phyloP scores from a whole-genome alignment of 2,888 invertebrate species.

The Seira musarum region DNA sequence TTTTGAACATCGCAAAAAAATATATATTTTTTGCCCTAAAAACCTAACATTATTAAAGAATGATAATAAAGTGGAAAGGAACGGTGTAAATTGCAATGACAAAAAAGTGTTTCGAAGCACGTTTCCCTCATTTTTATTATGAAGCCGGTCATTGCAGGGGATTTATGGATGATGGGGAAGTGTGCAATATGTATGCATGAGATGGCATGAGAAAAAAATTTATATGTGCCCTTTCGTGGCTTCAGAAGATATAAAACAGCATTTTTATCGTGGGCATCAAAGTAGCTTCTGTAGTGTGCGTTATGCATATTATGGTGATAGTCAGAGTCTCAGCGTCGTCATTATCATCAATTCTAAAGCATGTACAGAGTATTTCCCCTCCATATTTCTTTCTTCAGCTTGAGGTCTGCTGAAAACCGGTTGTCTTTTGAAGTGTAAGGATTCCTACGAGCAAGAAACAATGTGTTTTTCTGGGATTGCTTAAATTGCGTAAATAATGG shows the following conservation, averaged over 20 bases:
- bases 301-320: too few relatives aligned
- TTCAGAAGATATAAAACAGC: not conserved
- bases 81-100: not conserved
- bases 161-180: slow-evolving; percentile 34
- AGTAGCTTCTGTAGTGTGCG: not conserved
- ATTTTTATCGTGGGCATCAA: slow-evolving; percentile 18
- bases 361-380: not conserved
- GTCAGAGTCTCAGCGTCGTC: too few relatives aligned
- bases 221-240: slow-evolving; percentile 16
- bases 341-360: too few relatives aligned
- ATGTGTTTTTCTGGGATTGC: not conserved
- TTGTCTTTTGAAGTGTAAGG: slow-evolving; percentile 3
- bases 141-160: slow-evolving; percentile 40
- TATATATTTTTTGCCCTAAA: not conserved
- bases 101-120: slow-evolving; percentile 35
- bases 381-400: not conserved
- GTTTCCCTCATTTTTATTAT: slow-evolving; percentile 45
- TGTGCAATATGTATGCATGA: slow-evolving; percentile 45
- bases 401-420: slow-evolving; percentile 11
- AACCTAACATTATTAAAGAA: too few relatives aligned
- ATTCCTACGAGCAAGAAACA: not conserved
- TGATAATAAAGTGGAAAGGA: too few relatives aligned
- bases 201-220: not conserved
- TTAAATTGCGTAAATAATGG: not conserved
- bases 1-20: too few relatives aligned